Evolutionary conservation across 2,888 invertebrate genomes (phyloP).

Genomic region (Eurois occulta): DNA sequence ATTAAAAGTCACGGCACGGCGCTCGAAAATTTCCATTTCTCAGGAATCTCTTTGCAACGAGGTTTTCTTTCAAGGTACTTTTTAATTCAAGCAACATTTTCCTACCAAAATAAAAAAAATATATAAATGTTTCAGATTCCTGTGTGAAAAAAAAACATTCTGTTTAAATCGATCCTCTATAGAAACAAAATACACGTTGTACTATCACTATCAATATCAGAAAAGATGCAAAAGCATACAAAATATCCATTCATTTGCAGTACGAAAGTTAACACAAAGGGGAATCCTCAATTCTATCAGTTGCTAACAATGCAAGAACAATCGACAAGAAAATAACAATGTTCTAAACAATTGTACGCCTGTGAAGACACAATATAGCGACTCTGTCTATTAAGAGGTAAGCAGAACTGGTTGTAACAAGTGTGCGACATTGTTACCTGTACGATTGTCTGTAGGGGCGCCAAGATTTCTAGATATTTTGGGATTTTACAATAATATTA

Average conservation of each 20-base stretch:
- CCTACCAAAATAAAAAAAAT: no score
- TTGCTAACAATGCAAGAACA: slow-evolving; percentile 53
- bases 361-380: slow-evolving; percentile 54
- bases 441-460: slow-evolving; percentile 41
- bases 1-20: no score
- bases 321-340: slow-evolving; percentile 56
- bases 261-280: slow-evolving; percentile 42
- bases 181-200: background rate
- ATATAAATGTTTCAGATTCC: no score
- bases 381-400: slow-evolving; percentile 56
- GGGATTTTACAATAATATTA: background rate
- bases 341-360: slow-evolving; percentile 48
- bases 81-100: no score
- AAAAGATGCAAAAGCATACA: background rate
- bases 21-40: no score
- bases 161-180: no score
- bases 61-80: no score
- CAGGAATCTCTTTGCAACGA: no score
- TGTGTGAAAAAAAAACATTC: no score
- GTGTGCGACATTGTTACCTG: slow-evolving; percentile 54
- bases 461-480: slow-evolving; percentile 19
- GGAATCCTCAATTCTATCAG: slow-evolving; percentile 36
- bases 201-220: slow-evolving; percentile 18
- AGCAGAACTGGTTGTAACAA: slow-evolving; percentile 56
- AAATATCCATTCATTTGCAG: slow-evolving; percentile 19